These are phyloP conservation scores for Phallusia fumigata DNA, from an alignment of 23 tunicate genomes.

Conservation along the genomic window DNA sequence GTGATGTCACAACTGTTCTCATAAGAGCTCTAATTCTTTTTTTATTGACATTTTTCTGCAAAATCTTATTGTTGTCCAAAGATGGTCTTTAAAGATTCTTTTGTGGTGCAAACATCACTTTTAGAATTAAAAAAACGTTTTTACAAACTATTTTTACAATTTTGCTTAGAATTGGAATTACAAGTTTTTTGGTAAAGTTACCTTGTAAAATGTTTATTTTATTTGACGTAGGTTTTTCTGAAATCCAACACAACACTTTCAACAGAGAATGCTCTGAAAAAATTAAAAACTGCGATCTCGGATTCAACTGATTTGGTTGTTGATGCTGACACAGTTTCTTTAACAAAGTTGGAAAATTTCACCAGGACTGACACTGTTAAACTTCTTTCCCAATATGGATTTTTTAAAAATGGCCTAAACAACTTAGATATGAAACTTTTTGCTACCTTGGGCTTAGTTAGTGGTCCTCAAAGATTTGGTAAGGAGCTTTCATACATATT, in stretches of 20 bases:
- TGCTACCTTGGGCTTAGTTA: slow-evolving; percentile 27
- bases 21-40: too few species aligned
- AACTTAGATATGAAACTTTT: slow-evolving; percentile 29
- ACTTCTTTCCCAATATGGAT: slow-evolving; percentile 53
- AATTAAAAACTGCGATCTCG: slow-evolving; percentile 15
- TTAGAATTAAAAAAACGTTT: too few species aligned
- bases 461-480: slow-evolving; percentile 29
- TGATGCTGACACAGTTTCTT: slow-evolving; percentile 21
- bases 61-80: too few species aligned
- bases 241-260: slow-evolving; percentile 30
- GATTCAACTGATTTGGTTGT: slow-evolving; percentile 26
- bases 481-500: neutral
- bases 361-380: slow-evolving; percentile 22
- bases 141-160: too few species aligned
- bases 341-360: slow-evolving; percentile 32
- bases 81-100: too few species aligned
- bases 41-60: too few species aligned
- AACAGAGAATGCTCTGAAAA: neutral
- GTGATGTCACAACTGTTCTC: too few species aligned
- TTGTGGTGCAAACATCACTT: too few species aligned
- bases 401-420: slow-evolving; percentile 41
- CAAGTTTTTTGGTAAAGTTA: too few species aligned
- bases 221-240: slow-evolving; percentile 30
- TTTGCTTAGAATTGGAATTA: too few species aligned
- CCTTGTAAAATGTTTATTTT: neutral